Base-by-base conservation (phyloP, 2,113 vertebrate genomes). In the Charina bottae region DNA sequence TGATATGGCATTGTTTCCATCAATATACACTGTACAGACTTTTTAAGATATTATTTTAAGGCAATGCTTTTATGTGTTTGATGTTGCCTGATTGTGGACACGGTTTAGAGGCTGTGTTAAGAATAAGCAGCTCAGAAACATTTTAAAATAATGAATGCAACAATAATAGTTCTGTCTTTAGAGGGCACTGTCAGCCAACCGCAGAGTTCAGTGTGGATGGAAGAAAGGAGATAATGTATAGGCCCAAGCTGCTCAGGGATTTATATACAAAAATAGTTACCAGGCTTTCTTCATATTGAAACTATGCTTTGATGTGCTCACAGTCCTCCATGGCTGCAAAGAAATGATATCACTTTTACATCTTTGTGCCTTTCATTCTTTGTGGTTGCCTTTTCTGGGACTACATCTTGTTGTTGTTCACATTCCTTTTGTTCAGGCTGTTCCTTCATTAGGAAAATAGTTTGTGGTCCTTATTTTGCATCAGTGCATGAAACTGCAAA, bases 401-500 rank as follows among this genome's bases (percentile, higher is more conserved):
- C 83, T 78, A 78, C 54, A 85, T 87, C 86, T 92, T 89, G 55
- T 90, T 9, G 88, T 89, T 72, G 0, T 59, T 87, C 89, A 49
- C 46, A 21, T 90, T 89, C 88, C 58, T 93, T 90, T 85, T n/a
- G 7, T 90, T 93, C 92, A 90, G 28, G 72, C 84, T 88, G 59
- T 55, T 62, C 54, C 93, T 92, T 58, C 94, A 90, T 95, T 59
- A 24, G 85, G 89, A 90, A 94, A 93, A 95, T 54, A 68, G 42
- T 93, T 95, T 92, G 85, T 87, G 91, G 90, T 90, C 84, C 78
- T 78, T 89, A 56, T 95, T 97, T 88, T 94, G 93, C 94, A 96
- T 90, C 92, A 90, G 24, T 91, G 89, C 93, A 92, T 62, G 92
- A 96, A 96, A 96, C 92, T 95, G 92, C 93, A 96, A 95, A 94